Percentiles rank a stretch among this genome's conserved stretches.
phyloP scores from a whole-genome alignment of 1,140 invertebrate species.

The Adoxophyes honmai region DNA sequence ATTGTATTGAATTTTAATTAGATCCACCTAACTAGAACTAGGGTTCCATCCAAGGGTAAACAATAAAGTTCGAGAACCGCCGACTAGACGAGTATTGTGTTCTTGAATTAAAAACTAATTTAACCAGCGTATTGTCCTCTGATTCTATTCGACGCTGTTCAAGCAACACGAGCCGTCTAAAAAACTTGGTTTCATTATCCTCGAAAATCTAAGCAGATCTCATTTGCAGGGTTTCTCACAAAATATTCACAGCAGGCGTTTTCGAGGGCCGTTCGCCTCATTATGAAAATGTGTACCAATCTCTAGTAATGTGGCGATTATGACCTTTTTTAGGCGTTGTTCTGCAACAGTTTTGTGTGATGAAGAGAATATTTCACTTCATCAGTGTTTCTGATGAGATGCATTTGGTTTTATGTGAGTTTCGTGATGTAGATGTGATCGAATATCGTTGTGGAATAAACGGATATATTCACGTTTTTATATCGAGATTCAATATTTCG shows the following conservation, averaged over 20 bases:
- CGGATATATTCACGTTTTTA: too few relatives aligned
- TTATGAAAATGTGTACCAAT: conserved; percentile 13
- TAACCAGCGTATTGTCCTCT: too few relatives aligned
- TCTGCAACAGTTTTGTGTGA: conserved; percentile 6
- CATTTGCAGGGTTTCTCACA: not conserved
- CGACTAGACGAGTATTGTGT: too few relatives aligned
- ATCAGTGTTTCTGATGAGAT: not conserved
- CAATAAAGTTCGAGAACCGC: too few relatives aligned
- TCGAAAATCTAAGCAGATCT: conserved; percentile 9
- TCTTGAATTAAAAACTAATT: too few relatives aligned
- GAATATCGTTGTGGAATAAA: too few relatives aligned
- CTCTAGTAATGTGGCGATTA: conserved; percentile 11
- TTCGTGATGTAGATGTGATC: too few relatives aligned
- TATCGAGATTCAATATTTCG: too few relatives aligned
- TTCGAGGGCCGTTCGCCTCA: not conserved
- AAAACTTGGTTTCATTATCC: conserved; percentile 12
- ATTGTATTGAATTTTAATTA: too few relatives aligned
- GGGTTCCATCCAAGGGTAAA: too few relatives aligned
- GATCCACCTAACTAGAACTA: too few relatives aligned
- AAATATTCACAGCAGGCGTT: conserved; percentile 5
- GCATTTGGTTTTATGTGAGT: not conserved
- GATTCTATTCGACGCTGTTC: too few relatives aligned
- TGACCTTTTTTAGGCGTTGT: conserved; percentile 3
- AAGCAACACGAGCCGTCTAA: not conserved
- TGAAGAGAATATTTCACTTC: not conserved